Conservation (phyloP, 1,140 invertebrate genomes). For the Drosophila trapezifrons region DNA sequence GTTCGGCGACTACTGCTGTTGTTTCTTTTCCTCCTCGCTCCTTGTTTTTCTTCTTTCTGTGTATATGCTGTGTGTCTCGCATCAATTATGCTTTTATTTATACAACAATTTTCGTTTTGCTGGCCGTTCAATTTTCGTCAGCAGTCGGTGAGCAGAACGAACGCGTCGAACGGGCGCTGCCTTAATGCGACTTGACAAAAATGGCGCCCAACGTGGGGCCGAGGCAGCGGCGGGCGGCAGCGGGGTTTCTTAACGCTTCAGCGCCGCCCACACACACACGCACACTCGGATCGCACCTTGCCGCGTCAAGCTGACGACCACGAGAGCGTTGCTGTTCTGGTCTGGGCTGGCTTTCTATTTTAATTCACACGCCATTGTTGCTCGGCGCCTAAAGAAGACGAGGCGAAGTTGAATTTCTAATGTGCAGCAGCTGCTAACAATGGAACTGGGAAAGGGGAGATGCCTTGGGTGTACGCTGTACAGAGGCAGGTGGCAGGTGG, state of each 20-base stretch:
- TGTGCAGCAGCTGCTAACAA: conserved; percentile 80
- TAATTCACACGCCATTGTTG: conserved; percentile 81
- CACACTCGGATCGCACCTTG: conserved; percentile 61
- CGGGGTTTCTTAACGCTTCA: conserved; percentile 63
- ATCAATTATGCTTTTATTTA: conserved; percentile 83
- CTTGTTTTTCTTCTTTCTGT: conserved; percentile 1
- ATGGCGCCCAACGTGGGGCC: conserved; percentile 76
- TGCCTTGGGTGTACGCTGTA: background rate
- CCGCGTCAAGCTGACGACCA: conserved; percentile 64
- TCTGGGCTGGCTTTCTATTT: conserved; percentile 70
- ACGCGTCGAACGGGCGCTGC: conserved; percentile 57
- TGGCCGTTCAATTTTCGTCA: conserved; percentile 75
- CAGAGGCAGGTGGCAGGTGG: conserved; percentile 19
- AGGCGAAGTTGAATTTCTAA: conserved; percentile 77
- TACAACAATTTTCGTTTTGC: conserved; percentile 77
- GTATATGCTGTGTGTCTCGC: conserved; percentile 56
- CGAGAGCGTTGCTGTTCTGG: conserved; percentile 47
- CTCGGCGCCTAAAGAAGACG: conserved; percentile 77
- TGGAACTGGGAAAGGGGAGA: conserved; percentile 44
- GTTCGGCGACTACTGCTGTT: conserved; percentile 44
- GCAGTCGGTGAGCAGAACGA: conserved; percentile 58
- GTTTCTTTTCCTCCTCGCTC: background rate
- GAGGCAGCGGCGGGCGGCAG: background rate
- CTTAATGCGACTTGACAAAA: conserved; percentile 83
- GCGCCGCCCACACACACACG: conserved; percentile 51